A percentile compares a stretch with the other conserved stretches of the same genome.
Conservation (phyloP, 2,113 vertebrate species). For the Dasyprocta punctata region DNA sequence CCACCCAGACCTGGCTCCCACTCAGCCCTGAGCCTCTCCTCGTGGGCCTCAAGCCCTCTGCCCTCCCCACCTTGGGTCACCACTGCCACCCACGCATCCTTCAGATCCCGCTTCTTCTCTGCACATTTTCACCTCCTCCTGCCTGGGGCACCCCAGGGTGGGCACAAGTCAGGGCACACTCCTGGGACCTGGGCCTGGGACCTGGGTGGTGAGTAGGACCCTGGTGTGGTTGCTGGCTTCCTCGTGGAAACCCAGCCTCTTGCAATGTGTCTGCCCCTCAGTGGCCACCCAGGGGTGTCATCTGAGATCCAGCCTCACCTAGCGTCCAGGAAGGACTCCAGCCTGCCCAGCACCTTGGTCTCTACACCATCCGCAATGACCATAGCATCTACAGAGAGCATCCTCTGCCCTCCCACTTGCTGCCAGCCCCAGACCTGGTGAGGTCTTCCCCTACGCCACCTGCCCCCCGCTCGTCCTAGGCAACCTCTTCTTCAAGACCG, state of each 20-base stretch:
- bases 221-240: too few species aligned
- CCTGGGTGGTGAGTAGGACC: too few species aligned
- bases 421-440: neutral
- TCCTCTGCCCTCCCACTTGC: accelerated
- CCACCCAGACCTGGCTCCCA: neutral
- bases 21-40: accelerated
- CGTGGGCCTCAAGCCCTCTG: accelerated
- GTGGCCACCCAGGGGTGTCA: neutral
- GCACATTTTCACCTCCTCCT: too few species aligned
- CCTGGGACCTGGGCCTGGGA: neutral
- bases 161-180: accelerated
- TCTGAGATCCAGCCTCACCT: accelerated
- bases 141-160: neutral
- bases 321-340: accelerated
- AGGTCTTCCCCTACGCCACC: accelerated
- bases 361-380: accelerated
- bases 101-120: accelerated
- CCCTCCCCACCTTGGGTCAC: neutral
- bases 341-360: neutral
- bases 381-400: accelerated
- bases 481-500: accelerated
- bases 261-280: accelerated
- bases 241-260: neutral
- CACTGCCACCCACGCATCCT: too few species aligned
- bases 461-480: accelerated